Evolutionary conservation across 2,888 invertebrate species (phyloP).

Genomic region (Nomada goodeniana): DNA sequence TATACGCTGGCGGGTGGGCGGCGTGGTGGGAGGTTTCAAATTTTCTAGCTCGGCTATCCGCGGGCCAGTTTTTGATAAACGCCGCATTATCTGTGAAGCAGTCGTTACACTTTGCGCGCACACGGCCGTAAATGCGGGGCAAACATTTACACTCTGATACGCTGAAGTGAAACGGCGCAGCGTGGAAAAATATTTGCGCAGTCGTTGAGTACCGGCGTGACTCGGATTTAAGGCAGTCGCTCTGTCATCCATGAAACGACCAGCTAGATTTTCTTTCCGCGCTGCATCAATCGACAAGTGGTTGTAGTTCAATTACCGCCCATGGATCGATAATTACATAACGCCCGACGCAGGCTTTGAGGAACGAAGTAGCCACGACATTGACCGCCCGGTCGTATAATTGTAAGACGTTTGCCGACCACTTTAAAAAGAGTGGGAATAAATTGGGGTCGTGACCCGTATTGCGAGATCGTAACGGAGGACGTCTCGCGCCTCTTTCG

Average conservation of each 20-base stretch:
- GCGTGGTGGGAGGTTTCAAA: no score
- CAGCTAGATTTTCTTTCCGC: neutral
- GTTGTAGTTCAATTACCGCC: conserved; percentile 39
- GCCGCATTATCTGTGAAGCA: conserved; percentile 20
- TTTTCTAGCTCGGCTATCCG: neutral
- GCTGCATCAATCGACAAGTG: conserved; percentile 38
- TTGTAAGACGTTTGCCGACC: conserved; percentile 38
- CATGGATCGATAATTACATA: conserved; percentile 62
- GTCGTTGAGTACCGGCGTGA: conserved; percentile 37
- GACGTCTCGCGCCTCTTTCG: neutral
- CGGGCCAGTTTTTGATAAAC: neutral
- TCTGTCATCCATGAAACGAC: neutral
- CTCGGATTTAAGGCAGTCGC: conserved; percentile 6
- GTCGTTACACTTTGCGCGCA: conserved; percentile 31
- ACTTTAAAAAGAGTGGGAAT: conserved; percentile 54
- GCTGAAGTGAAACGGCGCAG: conserved; percentile 38
- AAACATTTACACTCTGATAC: conserved; percentile 55
- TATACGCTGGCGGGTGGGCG: no score
- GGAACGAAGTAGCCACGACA: conserved; percentile 59
- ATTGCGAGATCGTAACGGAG: neutral
- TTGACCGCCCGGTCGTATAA: conserved; percentile 66
- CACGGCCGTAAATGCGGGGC: conserved; percentile 40
- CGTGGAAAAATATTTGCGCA: conserved; percentile 50
- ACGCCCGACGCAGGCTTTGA: conserved; percentile 55
- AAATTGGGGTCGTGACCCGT: conserved; percentile 58